phyloP scores from a whole-genome alignment of 2,113 vertebrate species.

The Ciconia boyciana region DNA sequence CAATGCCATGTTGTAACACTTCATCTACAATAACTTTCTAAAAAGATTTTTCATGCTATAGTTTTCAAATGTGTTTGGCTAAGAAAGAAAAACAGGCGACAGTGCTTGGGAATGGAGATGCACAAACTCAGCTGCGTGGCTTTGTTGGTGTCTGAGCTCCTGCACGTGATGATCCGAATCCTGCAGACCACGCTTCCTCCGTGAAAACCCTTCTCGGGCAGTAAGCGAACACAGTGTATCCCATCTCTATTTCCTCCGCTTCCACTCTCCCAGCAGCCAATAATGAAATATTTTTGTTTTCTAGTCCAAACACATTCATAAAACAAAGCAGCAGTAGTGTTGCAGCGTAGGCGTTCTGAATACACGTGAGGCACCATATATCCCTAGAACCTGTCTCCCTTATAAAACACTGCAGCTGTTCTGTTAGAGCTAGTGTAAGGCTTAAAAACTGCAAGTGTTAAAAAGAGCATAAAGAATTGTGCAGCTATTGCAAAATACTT shows the following conservation, averaged over 20 bases:
- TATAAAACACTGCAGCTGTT: neutral
- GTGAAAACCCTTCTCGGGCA: neutral
- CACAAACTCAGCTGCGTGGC: neutral
- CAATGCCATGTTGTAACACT: neutral
- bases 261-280: neutral
- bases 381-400: neutral
- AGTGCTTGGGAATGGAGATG: neutral
- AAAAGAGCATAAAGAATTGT: constrained; percentile 36
- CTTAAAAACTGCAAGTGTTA: constrained; percentile 39
- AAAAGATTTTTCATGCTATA: neutral
- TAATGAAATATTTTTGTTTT: neutral
- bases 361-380: neutral
- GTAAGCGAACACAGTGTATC: neutral
- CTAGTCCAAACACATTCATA: neutral
- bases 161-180: neutral
- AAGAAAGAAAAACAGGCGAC: neutral
- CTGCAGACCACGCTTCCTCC: neutral
- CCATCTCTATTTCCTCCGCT: neutral
- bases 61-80: neutral
- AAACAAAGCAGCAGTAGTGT: neutral
- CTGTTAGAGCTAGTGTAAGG: neutral
- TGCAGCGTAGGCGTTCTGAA: neutral
- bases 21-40: neutral
- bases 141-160: neutral
- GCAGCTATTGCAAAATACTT: constrained; percentile 24